These are phyloP conservation scores for Hoplias malabaricus DNA, from an alignment of 2,113 vertebrate species.

Conservation along the genomic window DNA sequence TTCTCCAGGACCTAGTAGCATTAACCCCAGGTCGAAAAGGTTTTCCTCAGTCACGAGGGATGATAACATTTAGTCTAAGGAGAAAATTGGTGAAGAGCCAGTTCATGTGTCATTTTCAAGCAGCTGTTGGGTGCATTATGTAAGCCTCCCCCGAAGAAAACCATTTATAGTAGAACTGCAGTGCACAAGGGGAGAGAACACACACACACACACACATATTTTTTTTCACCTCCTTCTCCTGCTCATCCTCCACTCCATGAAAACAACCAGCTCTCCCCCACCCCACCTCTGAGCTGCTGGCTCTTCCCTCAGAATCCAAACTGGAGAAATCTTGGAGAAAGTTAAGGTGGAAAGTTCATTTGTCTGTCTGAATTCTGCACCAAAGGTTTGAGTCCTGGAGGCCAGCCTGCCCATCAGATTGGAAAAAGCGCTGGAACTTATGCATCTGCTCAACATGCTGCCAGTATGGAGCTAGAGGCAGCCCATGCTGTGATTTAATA, in stretches of 20 bases:
- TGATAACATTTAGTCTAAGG: constrained; percentile 30
- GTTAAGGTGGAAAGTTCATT: not conserved
- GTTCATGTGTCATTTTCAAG: constrained; percentile 22
- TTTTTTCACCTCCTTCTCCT: not conserved
- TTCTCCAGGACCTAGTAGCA: not conserved
- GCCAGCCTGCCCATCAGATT: not conserved
- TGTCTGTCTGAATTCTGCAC: not conserved
- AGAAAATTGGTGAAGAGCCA: constrained; percentile 38
- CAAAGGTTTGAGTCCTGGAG: not conserved
- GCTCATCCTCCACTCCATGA: constrained; percentile 8
- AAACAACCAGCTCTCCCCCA: not conserved
- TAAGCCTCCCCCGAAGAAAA: constrained; percentile 34
- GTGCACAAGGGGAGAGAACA: not conserved
- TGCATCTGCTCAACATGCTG: not conserved
- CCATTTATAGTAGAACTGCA: constrained; percentile 29
- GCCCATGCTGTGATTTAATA: too few relatives aligned
- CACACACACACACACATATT: not conserved
- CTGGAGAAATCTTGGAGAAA: not conserved
- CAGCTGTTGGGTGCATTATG: constrained; percentile 35
- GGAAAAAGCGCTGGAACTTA: not conserved
- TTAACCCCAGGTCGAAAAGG: constrained; percentile 5
- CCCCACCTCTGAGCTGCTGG: not conserved
- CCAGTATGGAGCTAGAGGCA: not conserved
- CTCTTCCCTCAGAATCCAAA: not conserved
- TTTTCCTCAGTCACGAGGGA: not conserved